A percentile compares a stretch with the other conserved stretches of the same genome.
Evolutionary conservation across 2,113 vertebrate species (phyloP).

Genomic region (Campylomormyrus tamandua): DNA sequence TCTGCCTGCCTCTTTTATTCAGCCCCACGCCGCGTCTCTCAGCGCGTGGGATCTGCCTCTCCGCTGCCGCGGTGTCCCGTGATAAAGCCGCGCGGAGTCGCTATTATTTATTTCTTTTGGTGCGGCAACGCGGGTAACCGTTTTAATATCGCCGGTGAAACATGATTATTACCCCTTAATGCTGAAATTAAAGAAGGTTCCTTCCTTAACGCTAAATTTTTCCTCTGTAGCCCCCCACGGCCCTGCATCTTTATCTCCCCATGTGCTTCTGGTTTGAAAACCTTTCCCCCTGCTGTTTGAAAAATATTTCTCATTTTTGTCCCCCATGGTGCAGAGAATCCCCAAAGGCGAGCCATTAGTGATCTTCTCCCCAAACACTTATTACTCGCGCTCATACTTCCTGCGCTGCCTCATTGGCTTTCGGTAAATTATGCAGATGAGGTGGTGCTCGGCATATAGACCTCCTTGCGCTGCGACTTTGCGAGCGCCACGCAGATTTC

Average conservation of each 20-base stretch:
- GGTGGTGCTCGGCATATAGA: constrained; percentile 73
- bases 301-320: constrained; percentile 86
- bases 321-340: constrained; percentile 84
- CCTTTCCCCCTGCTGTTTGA: constrained; percentile 89
- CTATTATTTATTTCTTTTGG: constrained; percentile 43
- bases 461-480: constrained; percentile 68
- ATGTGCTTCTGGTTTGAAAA: constrained; percentile 84
- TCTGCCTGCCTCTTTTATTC: constrained; percentile 6
- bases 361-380: constrained; percentile 83
- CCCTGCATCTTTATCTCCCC: constrained; percentile 85
- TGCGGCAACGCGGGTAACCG: constrained; percentile 78
- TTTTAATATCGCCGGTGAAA: constrained; percentile 84
- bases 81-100: constrained; percentile 3
- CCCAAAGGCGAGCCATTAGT: constrained; percentile 87
- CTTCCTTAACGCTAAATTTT: constrained; percentile 77
- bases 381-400: constrained; percentile 77
- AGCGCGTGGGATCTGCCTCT: background rate
- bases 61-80: background rate
- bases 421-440: constrained; percentile 83
- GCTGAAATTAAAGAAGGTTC: constrained; percentile 71
- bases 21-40: background rate
- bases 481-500: constrained; percentile 79
- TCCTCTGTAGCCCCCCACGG: constrained; percentile 75
- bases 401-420: constrained; percentile 81
- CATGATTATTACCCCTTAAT: constrained; percentile 84